Evolutionary conservation across 2,113 vertebrate species (phyloP), one percentile per base, ranked within the genome.

Genomic region (Pterophyllum scalare): DNA sequence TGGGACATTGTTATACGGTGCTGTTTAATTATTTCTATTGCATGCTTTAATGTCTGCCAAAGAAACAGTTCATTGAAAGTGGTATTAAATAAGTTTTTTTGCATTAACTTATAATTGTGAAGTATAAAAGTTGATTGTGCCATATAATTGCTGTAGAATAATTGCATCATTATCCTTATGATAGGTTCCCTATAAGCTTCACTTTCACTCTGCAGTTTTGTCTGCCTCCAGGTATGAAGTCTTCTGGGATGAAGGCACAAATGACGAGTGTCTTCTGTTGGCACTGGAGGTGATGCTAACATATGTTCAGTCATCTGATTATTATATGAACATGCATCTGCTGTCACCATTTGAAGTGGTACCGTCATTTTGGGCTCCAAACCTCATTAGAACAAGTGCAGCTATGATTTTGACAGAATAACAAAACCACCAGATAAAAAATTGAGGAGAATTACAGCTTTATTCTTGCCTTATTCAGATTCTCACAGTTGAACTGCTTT

Each of bases 11-110:
- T 87, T 87, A 46, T 81, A 78, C 67, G 2, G 24, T 46, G 1
- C 74, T 56, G 65, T 72, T 74, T 77, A 60, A 83, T 76, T 76
- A 83, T 59, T 84, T 77, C 54, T 46, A 64, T 83, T 75, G 62
- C 33, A 59, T 31, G 19, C 20, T 90, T 80, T 78, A 38, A 80
- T 80, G 75, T 90, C 40, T 17, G 54, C 15, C 59, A 61, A 59
- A 83, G 38, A 77, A 78, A 57, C 20, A 3, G 76, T 72, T 28
- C 5, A 6, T 72, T 81, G 43, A 65, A 72, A 54, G 46, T 72
- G 67, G 31, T 46, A 72, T 33, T 72, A 72, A 52, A 72, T 20
- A 72, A 0, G 17, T 31, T 52, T 72, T 72, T 72, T 72, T 54
- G 24, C 43, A 70, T 70, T 72, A 72, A 72, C 26, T 14, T 72